Evolutionary conservation across 1,140 invertebrate species (phyloP).

Genomic region (Drosophila kurseongensis): DNA sequence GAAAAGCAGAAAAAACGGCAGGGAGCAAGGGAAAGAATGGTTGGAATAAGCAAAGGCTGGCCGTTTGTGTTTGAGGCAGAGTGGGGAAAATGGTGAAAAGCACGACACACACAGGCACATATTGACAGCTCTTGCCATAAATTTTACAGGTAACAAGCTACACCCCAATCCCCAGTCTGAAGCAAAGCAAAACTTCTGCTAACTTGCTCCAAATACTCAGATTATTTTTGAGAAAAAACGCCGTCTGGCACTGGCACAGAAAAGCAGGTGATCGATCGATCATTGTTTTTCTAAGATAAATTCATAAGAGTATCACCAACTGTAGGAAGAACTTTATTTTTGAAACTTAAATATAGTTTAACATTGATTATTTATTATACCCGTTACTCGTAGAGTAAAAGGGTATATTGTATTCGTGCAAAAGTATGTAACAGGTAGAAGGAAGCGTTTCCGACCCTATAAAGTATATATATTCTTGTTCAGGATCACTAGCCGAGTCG

Average conservation of each 20-base stretch:
- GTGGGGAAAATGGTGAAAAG: background rate
- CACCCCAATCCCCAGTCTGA: constrained; percentile 1
- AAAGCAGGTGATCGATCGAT: constrained; percentile 2
- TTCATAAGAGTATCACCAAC: too few relatives aligned
- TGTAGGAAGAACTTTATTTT: too few relatives aligned
- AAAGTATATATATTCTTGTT: too few relatives aligned
- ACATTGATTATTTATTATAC: too few relatives aligned
- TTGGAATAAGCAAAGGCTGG: background rate
- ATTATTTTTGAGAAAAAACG: background rate
- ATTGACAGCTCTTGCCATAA: constrained; percentile 73
- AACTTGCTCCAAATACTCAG: background rate
- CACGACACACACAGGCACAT: constrained; percentile 23
- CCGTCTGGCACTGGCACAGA: constrained; percentile 20
- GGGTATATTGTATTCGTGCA: too few relatives aligned
- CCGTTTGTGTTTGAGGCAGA: background rate
- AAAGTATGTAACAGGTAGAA: too few relatives aligned
- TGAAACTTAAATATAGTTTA: too few relatives aligned
- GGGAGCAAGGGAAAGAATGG: constrained; percentile 2
- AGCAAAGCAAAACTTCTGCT: background rate
- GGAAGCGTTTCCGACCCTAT: too few relatives aligned
- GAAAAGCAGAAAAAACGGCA: constrained; percentile 10
- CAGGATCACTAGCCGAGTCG: too few relatives aligned
- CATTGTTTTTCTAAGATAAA: background rate
- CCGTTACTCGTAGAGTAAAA: too few relatives aligned
- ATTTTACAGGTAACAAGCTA: constrained; percentile 66